A percentile compares a stretch with the other conserved stretches of the same genome.
Evolutionary conservation across 2,888 invertebrate species (phyloP).

Genomic region (Hoplodrina blanda): DNA sequence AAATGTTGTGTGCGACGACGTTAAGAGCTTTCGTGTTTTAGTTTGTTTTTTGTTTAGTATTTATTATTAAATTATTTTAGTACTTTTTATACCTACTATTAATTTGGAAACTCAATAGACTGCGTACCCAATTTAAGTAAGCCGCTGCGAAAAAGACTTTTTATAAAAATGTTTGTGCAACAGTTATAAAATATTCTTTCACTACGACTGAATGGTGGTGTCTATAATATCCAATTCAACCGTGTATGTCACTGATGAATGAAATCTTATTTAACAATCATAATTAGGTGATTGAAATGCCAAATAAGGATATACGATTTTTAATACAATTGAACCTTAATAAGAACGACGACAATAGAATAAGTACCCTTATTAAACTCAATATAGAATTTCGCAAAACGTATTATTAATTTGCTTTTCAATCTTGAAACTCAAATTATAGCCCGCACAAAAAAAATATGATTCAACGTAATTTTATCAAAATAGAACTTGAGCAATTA

Average conservation of each 20-base stretch:
- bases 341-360: not conserved
- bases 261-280: not conserved
- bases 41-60: not conserved
- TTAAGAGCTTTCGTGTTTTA: conserved; percentile 5
- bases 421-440: conserved; percentile 3
- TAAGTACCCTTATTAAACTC: not conserved
- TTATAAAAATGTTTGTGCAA: no score
- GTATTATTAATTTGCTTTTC: not conserved
- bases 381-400: conserved; percentile 7
- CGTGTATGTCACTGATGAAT: no score
- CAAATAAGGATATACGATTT: not conserved
- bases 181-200: no score
- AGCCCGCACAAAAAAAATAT: not conserved
- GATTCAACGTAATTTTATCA: conserved; percentile 11
- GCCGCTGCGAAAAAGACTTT: no score
- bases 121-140: no score
- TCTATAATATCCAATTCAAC: no score
- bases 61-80: no score
- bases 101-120: no score
- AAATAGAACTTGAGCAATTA: conserved; percentile 23
- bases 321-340: not conserved
- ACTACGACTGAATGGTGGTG: no score
- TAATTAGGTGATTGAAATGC: no score
- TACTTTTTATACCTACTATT: no score
- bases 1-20: conserved; percentile 26